Evolutionary conservation across 2,113 vertebrate species (phyloP).

Genomic region (Anas platyrhynchos): DNA sequence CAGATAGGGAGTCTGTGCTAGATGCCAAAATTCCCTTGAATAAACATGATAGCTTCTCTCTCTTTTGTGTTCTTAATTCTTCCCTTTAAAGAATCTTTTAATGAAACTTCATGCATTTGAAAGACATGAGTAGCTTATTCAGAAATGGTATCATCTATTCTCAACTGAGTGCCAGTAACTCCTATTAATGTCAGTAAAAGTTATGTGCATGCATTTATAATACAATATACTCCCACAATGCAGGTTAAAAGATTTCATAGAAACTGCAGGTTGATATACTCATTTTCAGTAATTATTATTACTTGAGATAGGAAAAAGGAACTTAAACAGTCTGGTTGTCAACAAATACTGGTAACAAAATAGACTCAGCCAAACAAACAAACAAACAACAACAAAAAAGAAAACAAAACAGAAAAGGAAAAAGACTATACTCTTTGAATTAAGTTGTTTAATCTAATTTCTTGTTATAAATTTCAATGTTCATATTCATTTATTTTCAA

Average conservation of each 20-base stretch:
- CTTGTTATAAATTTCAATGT: not conserved
- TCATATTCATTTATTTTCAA: not conserved
- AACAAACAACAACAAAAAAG: not conserved
- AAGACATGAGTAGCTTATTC: not conserved
- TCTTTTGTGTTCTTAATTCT: not conserved
- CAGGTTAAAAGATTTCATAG: constrained; percentile 22
- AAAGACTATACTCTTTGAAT: not conserved
- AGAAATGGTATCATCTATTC: not conserved
- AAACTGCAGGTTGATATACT: not conserved
- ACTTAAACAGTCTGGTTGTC: not conserved
- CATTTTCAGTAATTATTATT: constrained; percentile 29
- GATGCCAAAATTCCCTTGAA: not conserved
- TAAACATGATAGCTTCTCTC: not conserved
- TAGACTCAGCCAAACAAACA: not conserved
- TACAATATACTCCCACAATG: not conserved
- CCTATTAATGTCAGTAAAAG: not conserved
- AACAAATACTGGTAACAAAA: not conserved
- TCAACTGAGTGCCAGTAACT: not conserved
- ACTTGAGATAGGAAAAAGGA: not conserved
- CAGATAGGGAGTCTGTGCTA: not conserved
- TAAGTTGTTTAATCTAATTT: constrained; percentile 1
- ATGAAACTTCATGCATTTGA: not conserved
- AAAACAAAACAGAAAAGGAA: not conserved
- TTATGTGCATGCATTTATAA: not conserved
- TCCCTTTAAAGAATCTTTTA: not conserved